Conservation (phyloP, 2,888 invertebrate species). For the Heliconius cydno region DNA sequence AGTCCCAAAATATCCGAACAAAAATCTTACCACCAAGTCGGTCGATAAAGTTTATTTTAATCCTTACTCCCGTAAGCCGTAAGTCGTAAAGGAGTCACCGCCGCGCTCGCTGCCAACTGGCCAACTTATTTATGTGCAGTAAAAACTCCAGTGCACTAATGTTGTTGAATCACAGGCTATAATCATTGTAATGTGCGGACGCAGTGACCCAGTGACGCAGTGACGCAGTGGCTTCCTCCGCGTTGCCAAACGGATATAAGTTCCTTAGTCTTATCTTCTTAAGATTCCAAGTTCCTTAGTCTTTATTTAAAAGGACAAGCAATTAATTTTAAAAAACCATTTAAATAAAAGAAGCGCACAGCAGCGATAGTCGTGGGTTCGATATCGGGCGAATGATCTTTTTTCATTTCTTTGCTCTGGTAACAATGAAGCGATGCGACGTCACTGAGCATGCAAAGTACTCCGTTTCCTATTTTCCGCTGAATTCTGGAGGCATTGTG, state of each 20-base stretch:
- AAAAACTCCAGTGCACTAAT: constrained; percentile 45
- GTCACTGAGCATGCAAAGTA: too few species aligned
- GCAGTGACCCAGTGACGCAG: too few species aligned
- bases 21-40: constrained; percentile 48
- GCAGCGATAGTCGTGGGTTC: too few species aligned
- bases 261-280: too few species aligned
- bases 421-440: too few species aligned
- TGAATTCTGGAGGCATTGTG: too few species aligned
- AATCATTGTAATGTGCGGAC: neutral
- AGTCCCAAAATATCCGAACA: constrained; percentile 42
- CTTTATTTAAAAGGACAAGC: too few species aligned
- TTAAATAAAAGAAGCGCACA: too few species aligned
- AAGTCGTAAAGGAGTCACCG: constrained; percentile 55
- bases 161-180: constrained; percentile 11
- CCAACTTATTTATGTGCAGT: constrained; percentile 51
- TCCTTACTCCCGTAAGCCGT: constrained; percentile 50
- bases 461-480: too few species aligned
- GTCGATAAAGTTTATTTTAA: constrained; percentile 56
- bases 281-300: neutral
- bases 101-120: constrained; percentile 54
- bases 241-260: neutral
- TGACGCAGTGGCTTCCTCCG: neutral
- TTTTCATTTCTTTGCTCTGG: too few species aligned
- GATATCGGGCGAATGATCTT: too few species aligned
- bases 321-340: too few species aligned